Base-by-base conservation (phyloP, 2,113 vertebrate species). In the Labrus mixtus region DNA sequence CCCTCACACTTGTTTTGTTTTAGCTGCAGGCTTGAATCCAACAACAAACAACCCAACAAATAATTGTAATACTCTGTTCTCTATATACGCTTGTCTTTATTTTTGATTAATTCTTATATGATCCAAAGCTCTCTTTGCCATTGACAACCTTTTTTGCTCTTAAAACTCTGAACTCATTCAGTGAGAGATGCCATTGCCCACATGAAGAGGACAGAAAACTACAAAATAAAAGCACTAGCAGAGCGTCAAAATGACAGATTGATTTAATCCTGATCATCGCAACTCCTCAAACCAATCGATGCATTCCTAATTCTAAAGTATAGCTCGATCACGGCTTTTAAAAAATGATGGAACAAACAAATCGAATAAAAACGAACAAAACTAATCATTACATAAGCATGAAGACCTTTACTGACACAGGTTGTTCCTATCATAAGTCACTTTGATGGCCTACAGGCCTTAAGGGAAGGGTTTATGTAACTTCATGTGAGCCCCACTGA, bases 11-110 rank as follows among this genome's bases (percentile, higher is more conserved):
- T 6, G n/a, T 57, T 68, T 33, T 7, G 11, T 45, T 57, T 54
- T 5, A 73, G 69, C 48, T 20, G 58, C 48, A 41, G 33, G 36
- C 58, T 53, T 15, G 3, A 70, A 51, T 33, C 45, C 45, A 29
- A 54, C 15, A 17, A 56, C 8, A 37, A 37, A 65, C 50, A 65
- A n/a, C 10, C 1, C 3, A 16, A 16, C 58, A 37, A 50, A 23
- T 22, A 70, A 33, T 43, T 2, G 39, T 8, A 39, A 55, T 55
- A 37, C 4, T 51, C 16, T 54, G 33, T 41, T 41, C 2, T 41
- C 43, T 39, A 53, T 29, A 10, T 10, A 22, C 39, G 11, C 45
- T 45, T 15, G 43, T 45, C 13, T 45, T 45, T 4, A 2, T 45
- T 15, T 45, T 45, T 45, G 3, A 10, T 4, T 4, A 41, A 41